Base-by-base conservation (phyloP, 2,113 vertebrate species). In the Rhea americana region DNA sequence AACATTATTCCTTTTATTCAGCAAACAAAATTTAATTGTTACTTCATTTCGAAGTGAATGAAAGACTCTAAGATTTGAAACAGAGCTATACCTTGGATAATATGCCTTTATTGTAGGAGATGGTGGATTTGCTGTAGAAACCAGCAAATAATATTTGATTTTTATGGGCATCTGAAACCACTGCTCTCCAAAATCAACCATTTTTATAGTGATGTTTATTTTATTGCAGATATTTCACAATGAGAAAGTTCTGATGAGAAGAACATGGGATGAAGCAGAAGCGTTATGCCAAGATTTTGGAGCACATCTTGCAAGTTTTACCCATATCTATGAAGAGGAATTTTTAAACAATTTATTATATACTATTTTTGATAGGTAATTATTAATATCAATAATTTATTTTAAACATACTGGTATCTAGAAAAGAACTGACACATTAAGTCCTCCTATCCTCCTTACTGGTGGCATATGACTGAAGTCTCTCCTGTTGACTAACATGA, bases 231-330 rank as follows among this genome's bases (percentile, higher is more conserved):
- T 99, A 92, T 99, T 99, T 97, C 99, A 99, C 70, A 98, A 96
- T 80, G 99, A 99, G 96, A 99, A 99, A 91, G 97, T 99, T 84
- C 89, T 99, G 67, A 98, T 98, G 98, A 99, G 98, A 92, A 99
- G 99, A 93, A 98, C 99, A 5, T 99, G 99, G 99, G 95, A 97
- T 53, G 99, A 99, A 95, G 99, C 99, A 13, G 98, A 99, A 96
- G 97, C 96, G 0, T 98, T 99, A 92, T 99, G 99, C 96, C 98
- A 98, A 94, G 99, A 98, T 91, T 98, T 99, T 62, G 99, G 99
- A 78, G 98, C 98, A 79, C 98, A 99, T 95, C 98, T 99, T 94
- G 98, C 98, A 95, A 99, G 99, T 91, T 99, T 99, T 95, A 97
- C 97, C 87, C 98, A 99, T 94, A 96, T 98, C 39, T 98, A 98